Conservation (phyloP, 2,113 vertebrate genomes). For the Nansenia antarctica region DNA sequence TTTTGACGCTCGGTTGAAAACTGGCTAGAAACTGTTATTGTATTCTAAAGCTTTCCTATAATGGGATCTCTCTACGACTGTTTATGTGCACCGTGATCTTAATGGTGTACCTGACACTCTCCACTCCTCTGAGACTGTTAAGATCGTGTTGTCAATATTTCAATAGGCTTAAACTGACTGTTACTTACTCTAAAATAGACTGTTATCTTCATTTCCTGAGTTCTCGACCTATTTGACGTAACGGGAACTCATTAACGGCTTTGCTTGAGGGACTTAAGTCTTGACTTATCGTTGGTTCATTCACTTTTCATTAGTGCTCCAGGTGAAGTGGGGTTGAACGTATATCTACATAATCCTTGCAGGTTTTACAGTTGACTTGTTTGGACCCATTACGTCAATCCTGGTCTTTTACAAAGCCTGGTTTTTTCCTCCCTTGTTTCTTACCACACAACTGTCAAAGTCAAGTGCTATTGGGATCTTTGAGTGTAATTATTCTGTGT, state of each 20-base stretch:
- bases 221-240: constrained; percentile 16
- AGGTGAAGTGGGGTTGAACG: constrained; percentile 30
- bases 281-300: constrained; percentile 24
- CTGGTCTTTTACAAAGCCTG: neutral
- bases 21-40: constrained; percentile 71
- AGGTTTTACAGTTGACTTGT: neutral
- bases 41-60: constrained; percentile 61
- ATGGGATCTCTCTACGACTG: constrained; percentile 67
- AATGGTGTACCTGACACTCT: constrained; percentile 31
- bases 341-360: neutral
- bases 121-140: constrained; percentile 45
- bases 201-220: constrained; percentile 60
- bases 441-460: neutral
- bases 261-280: constrained; percentile 14
- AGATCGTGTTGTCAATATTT: constrained; percentile 29
- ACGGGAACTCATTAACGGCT: constrained; percentile 21
- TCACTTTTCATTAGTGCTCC: constrained; percentile 34
- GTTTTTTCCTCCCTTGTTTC: neutral
- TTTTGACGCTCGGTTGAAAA: constrained; percentile 25
- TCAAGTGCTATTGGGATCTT: neutral
- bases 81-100: constrained; percentile 54
- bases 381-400: neutral
- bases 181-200: constrained; percentile 70
- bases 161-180: constrained; percentile 58
- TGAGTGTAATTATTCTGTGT: neutral